Conservation (phyloP, 2,113 vertebrate genomes). For the Marmota flaviventris region DNA sequence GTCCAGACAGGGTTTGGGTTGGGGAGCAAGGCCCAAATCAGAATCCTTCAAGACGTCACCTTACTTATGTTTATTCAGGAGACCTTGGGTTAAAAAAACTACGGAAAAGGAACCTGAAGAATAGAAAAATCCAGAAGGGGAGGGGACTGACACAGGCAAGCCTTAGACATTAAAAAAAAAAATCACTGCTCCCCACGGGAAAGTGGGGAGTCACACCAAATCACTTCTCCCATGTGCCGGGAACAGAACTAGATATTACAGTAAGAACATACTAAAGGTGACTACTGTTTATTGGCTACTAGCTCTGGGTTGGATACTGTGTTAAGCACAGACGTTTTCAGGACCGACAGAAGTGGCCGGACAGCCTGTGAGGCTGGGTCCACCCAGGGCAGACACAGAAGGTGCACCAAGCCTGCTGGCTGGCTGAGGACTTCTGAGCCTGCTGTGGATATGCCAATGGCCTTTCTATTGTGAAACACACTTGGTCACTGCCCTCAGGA, state of each 20-base stretch:
- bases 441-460: accelerated
- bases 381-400: accelerated
- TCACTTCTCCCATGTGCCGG: background rate
- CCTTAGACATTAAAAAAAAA: background rate
- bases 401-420: background rate
- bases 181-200: background rate
- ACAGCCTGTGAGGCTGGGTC: too few species aligned
- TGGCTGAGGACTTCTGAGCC: background rate
- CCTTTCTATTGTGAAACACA: background rate
- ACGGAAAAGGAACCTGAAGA: background rate
- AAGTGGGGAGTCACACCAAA: background rate
- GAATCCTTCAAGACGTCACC: background rate
- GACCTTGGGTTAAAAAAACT: background rate
- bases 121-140: background rate
- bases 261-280: background rate
- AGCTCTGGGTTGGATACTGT: too few species aligned
- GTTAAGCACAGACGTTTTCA: background rate
- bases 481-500: background rate
- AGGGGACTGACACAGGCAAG: accelerated
- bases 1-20: background rate
- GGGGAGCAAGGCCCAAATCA: background rate
- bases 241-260: background rate
- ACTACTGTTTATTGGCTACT: background rate
- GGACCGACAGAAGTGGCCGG: background rate
- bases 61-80: background rate